Conservation (phyloP, 2,888 invertebrate species). For the Yponomeuta plumbellus region DNA sequence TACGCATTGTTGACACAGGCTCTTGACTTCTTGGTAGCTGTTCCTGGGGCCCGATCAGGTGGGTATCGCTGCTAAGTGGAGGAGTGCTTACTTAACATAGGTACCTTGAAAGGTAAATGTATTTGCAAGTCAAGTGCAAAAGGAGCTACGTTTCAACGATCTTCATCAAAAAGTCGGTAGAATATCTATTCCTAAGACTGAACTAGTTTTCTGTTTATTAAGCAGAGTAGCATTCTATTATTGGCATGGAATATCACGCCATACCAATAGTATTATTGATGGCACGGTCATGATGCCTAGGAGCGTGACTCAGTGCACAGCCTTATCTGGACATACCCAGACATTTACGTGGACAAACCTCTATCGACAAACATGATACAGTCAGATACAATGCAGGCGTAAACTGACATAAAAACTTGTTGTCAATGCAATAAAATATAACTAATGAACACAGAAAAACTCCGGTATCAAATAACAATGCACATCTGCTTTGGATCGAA, state of each 20-base stretch:
- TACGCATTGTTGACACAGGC: slow-evolving; percentile 15
- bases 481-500: not conserved
- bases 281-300: not conserved
- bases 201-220: no score
- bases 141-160: no score
- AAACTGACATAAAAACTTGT: not conserved
- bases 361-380: not conserved
- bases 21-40: slow-evolving; percentile 1
- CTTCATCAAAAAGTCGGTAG: no score
- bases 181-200: no score
- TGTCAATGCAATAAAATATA: not conserved
- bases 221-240: no score
- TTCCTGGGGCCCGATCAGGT: not conserved
- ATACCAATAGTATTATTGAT: not conserved
- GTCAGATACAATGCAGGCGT: not conserved
- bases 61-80: not conserved
- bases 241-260: no score
- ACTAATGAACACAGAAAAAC: not conserved
- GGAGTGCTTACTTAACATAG: not conserved
- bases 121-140: no score
- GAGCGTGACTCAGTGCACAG: not conserved
- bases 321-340: not conserved
- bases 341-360: not conserved
- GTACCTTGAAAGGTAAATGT: not conserved
- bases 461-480: not conserved